Conservation (phyloP, 2,888 invertebrate species). For the Leucozona laternaria region DNA sequence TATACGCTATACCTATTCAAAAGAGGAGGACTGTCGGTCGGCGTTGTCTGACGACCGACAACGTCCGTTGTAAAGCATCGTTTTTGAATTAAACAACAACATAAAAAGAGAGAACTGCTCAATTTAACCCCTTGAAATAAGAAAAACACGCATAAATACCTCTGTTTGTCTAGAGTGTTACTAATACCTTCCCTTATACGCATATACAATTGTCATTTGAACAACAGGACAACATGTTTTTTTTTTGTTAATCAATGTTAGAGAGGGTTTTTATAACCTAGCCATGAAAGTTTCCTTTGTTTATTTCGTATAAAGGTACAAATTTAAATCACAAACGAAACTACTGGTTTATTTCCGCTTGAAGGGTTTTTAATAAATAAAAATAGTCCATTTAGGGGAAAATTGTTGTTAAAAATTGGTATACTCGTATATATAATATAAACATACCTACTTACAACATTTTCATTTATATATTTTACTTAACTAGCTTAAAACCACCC, state of each 20-base stretch:
- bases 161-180: constrained; percentile 36
- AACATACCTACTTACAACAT: too few relatives aligned
- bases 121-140: constrained; percentile 57
- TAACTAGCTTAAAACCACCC: too few relatives aligned
- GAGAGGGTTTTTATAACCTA: not conserved
- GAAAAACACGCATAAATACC: constrained; percentile 23
- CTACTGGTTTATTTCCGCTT: constrained; percentile 9
- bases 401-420: constrained; percentile 11
- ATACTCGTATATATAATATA: not conserved
- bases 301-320: not conserved
- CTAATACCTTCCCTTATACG: constrained; percentile 24
- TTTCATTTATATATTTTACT: too few relatives aligned
- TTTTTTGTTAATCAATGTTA: constrained; percentile 24
- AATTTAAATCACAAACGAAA: not conserved
- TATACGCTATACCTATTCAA: too few relatives aligned
- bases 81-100: constrained; percentile 28
- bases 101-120: constrained; percentile 40
- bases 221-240: constrained; percentile 37
- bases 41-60: constrained; percentile 3
- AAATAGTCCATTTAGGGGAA: not conserved
- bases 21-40: not conserved
- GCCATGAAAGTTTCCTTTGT: not conserved
- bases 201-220: constrained; percentile 31
- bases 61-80: constrained; percentile 9
- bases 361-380: not conserved